Evolutionary conservation across 2,113 vertebrate genomes (phyloP).

Genomic region (Tonatia bakeri): DNA sequence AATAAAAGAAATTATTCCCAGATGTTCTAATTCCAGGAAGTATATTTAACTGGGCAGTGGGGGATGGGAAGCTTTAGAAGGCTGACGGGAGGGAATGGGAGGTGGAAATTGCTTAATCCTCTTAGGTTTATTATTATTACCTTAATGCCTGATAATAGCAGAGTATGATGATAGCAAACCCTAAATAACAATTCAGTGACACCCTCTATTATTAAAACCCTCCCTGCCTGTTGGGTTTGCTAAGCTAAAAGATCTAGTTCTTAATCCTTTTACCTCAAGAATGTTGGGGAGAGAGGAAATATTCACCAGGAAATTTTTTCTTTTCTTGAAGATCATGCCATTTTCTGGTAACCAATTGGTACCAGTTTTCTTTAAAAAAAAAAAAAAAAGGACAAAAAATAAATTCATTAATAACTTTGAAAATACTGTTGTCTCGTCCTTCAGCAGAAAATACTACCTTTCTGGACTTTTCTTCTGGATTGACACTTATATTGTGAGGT

Average conservation of each 20-base stretch:
- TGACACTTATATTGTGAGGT: neutral
- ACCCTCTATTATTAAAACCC: neutral
- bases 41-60: neutral
- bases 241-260: neutral
- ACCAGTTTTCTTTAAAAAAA: conserved; percentile 7
- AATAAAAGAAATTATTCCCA: neutral
- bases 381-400: neutral
- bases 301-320: neutral
- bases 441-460: neutral
- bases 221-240: neutral
- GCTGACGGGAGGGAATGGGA: neutral
- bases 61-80: neutral
- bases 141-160: neutral
- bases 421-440: neutral
- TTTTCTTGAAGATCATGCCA: conserved; percentile 13
- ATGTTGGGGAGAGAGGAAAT: neutral
- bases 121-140: neutral
- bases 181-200: neutral
- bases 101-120: neutral
- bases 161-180: neutral
- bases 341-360: conserved; percentile 17
- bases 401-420: neutral
- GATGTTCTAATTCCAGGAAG: neutral
- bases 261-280: neutral
- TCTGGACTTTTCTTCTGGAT: neutral